These are phyloP conservation scores for Oikopleura albicans DNA, from an alignment of 23 tunicate genomes.

Conservation along the genomic window DNA sequence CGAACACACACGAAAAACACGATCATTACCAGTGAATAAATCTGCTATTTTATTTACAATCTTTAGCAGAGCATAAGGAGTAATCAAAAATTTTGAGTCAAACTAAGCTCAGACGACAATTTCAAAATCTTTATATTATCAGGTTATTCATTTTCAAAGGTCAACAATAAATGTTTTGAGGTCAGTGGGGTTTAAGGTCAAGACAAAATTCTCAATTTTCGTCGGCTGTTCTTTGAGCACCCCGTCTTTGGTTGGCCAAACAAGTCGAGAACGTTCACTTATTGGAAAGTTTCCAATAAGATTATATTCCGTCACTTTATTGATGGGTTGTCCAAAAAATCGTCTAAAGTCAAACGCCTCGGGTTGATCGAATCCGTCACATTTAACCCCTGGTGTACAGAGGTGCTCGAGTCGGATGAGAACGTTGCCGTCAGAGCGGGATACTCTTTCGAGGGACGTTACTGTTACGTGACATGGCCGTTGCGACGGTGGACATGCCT, in stretches of 20 bases:
- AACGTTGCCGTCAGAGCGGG: neutral
- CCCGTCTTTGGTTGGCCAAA: neutral
- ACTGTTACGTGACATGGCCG: neutral
- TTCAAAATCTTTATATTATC: too few relatives aligned
- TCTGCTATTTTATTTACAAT: too few relatives aligned
- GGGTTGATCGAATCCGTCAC: neutral
- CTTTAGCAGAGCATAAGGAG: too few relatives aligned
- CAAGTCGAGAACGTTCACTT: neutral
- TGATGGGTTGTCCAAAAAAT: neutral
- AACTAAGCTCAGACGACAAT: too few relatives aligned
- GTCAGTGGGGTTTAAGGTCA: neutral
- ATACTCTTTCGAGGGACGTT: neutral
- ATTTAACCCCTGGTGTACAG: neutral
- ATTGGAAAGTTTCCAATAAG: neutral
- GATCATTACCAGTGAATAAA: too few relatives aligned
- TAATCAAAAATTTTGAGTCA: too few relatives aligned
- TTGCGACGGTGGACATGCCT: neutral
- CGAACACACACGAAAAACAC: too few relatives aligned
- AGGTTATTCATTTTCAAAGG: too few relatives aligned
- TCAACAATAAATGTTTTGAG: neutral
- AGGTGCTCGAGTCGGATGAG: conserved; percentile 4
- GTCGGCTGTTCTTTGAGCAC: neutral
- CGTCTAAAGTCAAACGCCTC: neutral
- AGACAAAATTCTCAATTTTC: neutral
- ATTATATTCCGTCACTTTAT: neutral